Evolutionary conservation across 2,797 vertebrate species (phyloP), one percentile per base, ranked within the genome.

Genomic region (Novumbra hubbsi): DNA sequence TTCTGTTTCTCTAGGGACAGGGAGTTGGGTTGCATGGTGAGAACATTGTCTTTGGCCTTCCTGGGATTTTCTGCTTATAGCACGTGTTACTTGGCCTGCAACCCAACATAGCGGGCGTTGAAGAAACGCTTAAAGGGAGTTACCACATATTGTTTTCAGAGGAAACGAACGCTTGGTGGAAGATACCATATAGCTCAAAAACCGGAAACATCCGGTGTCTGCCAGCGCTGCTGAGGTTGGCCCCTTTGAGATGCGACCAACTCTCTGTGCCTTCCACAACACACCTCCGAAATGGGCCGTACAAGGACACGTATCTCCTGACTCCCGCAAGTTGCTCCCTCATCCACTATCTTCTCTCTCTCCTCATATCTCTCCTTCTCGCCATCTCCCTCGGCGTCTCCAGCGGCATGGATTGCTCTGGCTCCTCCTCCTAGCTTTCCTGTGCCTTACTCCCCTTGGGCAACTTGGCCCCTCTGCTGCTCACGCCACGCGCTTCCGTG

Each of bases 401-500:
- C 71, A 72, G 74, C 27, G 38, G 8, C 41, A 15, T 21, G 62
- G 80, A 50, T 72, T 84, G 41, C 69, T 75, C 24, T 86, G 86
- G 80, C 76, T 76, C 78, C 73, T 92, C 76, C 34, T 81, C 68
- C 68, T 70, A 17, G 68, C 28, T 19, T 60, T 64, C 21, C 70
- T 88, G 16, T 86, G 75, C 60, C 73, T 90, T 6, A 62, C 85
- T 21, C 74, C 80, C 30, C 34, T 38, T 38, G 34, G 34, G 8
- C 34, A 38, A 38, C 76, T 84, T 49, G 19, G 79, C 45, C 75
- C 78, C 15, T 21, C n/a, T 32, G 27, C 21, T 24, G 67, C 21
- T 1, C 80, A 83, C 19, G 88, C 86, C 2, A 76, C 78, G 19
- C 80, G 77, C 72, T 96, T 96, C 82, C 94, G 85, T 75, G 90